These are phyloP conservation scores for Podarcis siculus DNA, from an alignment of 2,797 vertebrate species.

Conservation along the genomic window DNA sequence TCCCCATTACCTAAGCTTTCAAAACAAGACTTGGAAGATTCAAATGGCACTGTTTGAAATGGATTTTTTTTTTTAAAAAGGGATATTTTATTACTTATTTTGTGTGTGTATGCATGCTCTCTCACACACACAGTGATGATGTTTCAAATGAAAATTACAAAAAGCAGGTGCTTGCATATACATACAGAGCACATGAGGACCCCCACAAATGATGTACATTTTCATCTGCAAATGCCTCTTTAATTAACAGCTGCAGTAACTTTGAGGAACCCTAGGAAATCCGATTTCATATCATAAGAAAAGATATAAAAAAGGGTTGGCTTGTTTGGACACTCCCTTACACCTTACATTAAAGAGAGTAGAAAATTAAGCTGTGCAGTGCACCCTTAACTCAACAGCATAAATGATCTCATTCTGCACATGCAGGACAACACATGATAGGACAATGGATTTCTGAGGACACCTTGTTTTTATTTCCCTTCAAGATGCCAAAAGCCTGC, in stretches of 20 bases:
- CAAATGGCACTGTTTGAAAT: background rate
- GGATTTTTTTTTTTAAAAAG: background rate
- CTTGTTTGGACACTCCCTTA: conserved; percentile 31
- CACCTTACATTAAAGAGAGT: background rate
- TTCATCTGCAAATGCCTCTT: conserved; percentile 4
- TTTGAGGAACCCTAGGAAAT: background rate
- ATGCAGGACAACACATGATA: background rate
- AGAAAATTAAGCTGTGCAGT: background rate
- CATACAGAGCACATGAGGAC: background rate
- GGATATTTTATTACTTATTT: too few relatives aligned
- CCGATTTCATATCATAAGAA: conserved; percentile 33
- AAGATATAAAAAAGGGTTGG: conserved; percentile 22
- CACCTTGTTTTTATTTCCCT: conserved; percentile 4
- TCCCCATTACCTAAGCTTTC: background rate
- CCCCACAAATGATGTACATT: background rate
- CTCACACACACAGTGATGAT: too few relatives aligned
- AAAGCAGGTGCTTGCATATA: background rate
- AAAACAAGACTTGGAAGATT: conserved; percentile 2
- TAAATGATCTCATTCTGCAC: conserved; percentile 8
- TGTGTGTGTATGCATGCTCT: too few relatives aligned
- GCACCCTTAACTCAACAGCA: conserved; percentile 17
- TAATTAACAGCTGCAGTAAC: conserved; percentile 11
- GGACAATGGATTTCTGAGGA: background rate
- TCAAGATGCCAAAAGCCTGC: background rate
- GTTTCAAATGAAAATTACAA: background rate